Conservation (phyloP, 2,797 vertebrate species). For the Rhinoraja longicauda region DNA sequence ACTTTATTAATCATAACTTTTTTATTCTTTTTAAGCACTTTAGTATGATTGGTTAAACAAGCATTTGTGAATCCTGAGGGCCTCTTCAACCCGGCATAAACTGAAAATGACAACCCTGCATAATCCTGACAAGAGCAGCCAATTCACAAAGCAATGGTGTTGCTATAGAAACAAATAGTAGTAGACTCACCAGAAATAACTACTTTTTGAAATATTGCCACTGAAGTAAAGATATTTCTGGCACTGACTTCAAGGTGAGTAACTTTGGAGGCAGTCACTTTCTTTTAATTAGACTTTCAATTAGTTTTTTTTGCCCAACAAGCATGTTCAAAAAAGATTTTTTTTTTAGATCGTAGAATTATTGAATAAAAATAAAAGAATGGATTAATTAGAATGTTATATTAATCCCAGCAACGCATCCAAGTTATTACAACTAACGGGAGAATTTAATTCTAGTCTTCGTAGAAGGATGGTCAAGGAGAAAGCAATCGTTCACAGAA, state of each 20-base stretch:
- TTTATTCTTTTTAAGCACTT: not conserved
- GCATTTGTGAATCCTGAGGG: not conserved
- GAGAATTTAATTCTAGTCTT: not conserved
- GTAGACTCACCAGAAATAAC: not conserved
- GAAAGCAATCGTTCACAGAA: not conserved
- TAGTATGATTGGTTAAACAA: not conserved
- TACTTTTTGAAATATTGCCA: slow-evolving; percentile 28
- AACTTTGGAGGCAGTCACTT: not conserved
- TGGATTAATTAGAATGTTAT: not conserved
- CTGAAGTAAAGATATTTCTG: slow-evolving; percentile 26
- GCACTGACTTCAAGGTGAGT: slow-evolving; percentile 27
- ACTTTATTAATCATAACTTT: not conserved
- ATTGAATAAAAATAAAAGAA: not conserved
- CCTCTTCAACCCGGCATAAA: not conserved
- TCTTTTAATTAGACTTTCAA: not conserved
- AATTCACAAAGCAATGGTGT: slow-evolving; percentile 12
- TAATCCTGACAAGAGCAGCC: not conserved
- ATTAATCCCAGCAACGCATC: not conserved
- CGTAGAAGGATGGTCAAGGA: not conserved
- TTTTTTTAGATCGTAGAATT: not conserved
- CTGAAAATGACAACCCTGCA: not conserved
- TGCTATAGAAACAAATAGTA: slow-evolving; percentile 30
- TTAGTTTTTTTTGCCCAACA: not conserved
- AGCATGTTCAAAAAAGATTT: slow-evolving; percentile 36
- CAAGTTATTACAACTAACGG: not conserved